These are phyloP conservation scores for Trematomus bernacchii DNA, from an alignment of 2,797 vertebrate species.

Conservation along the genomic window DNA sequence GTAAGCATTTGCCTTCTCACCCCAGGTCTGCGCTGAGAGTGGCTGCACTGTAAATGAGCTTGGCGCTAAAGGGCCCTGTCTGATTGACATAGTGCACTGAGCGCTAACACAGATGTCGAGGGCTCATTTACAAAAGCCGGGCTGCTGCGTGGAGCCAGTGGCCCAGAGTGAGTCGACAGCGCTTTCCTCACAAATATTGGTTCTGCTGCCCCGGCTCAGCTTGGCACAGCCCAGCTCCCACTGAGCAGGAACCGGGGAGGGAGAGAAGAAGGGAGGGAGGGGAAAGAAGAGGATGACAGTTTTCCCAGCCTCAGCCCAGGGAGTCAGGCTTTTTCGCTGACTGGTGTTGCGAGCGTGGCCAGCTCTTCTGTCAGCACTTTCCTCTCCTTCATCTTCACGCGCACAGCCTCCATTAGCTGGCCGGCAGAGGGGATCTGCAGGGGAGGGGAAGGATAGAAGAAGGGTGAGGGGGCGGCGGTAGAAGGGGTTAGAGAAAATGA, in stretches of 20 bases:
- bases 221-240: slow-evolving; percentile 73
- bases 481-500: slow-evolving; percentile 67
- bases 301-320: slow-evolving; percentile 83
- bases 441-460: slow-evolving; percentile 58
- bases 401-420: slow-evolving; percentile 90
- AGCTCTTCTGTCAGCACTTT: slow-evolving; percentile 92
- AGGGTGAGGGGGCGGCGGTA: slow-evolving; percentile 55
- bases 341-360: slow-evolving; percentile 85
- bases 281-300: slow-evolving; percentile 82
- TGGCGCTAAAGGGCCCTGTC: slow-evolving; percentile 72
- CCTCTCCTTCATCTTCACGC: slow-evolving; percentile 94
- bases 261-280: slow-evolving; percentile 46
- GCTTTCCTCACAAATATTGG: slow-evolving; percentile 81
- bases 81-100: slow-evolving; percentile 71
- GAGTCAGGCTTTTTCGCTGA: slow-evolving; percentile 85
- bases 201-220: slow-evolving; percentile 75
- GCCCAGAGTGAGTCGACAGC: slow-evolving; percentile 74
- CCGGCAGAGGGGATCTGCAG: slow-evolving; percentile 92
- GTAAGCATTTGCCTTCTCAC: slow-evolving; percentile 79
- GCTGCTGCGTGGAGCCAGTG: slow-evolving; percentile 73
- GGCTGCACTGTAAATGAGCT: slow-evolving; percentile 76
- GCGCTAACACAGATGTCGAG: slow-evolving; percentile 83
- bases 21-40: slow-evolving; percentile 57
- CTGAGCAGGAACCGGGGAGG: slow-evolving; percentile 67
- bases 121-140: slow-evolving; percentile 82